These are phyloP conservation scores for Anabas testudineus DNA, from an alignment of 2,797 vertebrate genomes.

Conservation along the genomic window DNA sequence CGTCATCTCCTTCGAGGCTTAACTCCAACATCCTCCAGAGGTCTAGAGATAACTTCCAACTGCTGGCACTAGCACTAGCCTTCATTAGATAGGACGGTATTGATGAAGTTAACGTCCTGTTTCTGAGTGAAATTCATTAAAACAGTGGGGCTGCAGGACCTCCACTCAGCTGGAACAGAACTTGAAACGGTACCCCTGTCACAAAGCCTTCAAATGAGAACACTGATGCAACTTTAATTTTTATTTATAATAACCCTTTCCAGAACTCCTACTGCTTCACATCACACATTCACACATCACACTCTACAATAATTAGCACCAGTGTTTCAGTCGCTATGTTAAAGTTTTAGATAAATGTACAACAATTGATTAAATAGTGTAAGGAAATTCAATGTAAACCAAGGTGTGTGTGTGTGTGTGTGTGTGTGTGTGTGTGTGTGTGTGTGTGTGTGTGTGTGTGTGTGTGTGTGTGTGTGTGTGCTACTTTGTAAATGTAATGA, in stretches of 20 bases:
- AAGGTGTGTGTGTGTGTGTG: background rate
- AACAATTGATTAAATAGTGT: background rate
- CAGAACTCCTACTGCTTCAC: slow-evolving; percentile 29
- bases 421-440: no score
- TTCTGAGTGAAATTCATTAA: slow-evolving; percentile 60
- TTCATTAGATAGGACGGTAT: slow-evolving; percentile 65
- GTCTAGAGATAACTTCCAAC: slow-evolving; percentile 59
- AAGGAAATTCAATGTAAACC: background rate
- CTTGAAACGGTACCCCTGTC: slow-evolving; percentile 60
- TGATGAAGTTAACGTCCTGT: slow-evolving; percentile 62
- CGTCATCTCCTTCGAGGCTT: slow-evolving; percentile 70
- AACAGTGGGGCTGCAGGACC: slow-evolving; percentile 52
- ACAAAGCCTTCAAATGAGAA: slow-evolving; percentile 44
- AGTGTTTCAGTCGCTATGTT: slow-evolving; percentile 14
- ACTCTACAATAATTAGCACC: slow-evolving; percentile 22
- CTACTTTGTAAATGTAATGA: no score
- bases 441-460: no score
- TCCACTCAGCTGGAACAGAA: slow-evolving; percentile 48
- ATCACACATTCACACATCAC: slow-evolving; percentile 20
- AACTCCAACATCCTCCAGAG: slow-evolving; percentile 68
- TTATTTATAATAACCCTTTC: slow-evolving; percentile 45
- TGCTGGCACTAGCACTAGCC: slow-evolving; percentile 58
- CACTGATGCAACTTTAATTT: slow-evolving; percentile 35
- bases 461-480: no score
- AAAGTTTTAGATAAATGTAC: slow-evolving; percentile 6